A percentile compares a stretch with the other conserved stretches of the same genome.
phyloP scores from a whole-genome alignment of 2,797 vertebrate genomes.

The Orestias chungarensis region DNA sequence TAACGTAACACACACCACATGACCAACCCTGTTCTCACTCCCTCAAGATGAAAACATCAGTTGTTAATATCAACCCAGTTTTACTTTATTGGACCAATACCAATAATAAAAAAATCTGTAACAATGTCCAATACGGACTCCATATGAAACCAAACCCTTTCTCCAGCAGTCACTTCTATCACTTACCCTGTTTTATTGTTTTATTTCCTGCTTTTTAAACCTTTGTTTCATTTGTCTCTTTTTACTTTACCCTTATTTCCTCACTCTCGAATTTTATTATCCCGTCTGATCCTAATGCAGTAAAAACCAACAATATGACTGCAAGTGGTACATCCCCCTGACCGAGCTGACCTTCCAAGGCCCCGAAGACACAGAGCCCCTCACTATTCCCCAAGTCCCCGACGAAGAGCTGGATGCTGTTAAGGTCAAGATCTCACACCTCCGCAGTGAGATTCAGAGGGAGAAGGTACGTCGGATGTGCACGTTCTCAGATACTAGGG shows the following conservation, averaged over 20 bases:
- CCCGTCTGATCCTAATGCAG: conserved; percentile 65
- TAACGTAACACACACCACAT: too few species aligned
- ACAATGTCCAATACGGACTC: not conserved
- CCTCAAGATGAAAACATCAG: too few species aligned
- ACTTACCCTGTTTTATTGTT: not conserved
- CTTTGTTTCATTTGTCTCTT: not conserved
- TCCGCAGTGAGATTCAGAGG: conserved; percentile 94
- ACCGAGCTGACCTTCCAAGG: conserved; percentile 94
- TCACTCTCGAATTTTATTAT: not conserved
- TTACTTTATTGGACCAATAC: too few species aligned
- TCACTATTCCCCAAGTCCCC: conserved; percentile 88
- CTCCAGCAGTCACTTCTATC: not conserved
- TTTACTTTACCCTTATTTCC: not conserved
- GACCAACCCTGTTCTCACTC: too few species aligned
- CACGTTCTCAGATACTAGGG: conserved; percentile 1
- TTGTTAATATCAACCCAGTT: too few species aligned
- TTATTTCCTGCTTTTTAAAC: not conserved
- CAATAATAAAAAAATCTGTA: too few species aligned
- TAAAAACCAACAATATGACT: conserved; percentile 97
- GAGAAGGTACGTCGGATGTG: conserved; percentile 84
- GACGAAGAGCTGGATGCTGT: conserved; percentile 96
- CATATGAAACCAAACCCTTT: not conserved
- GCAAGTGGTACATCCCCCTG: conserved; percentile 97
- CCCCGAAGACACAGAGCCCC: conserved; percentile 88
- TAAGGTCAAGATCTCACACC: conserved; percentile 98